These are phyloP conservation scores for Thymelicus sylvestris DNA, from an alignment of 2,888 invertebrate species.

Conservation along the genomic window DNA sequence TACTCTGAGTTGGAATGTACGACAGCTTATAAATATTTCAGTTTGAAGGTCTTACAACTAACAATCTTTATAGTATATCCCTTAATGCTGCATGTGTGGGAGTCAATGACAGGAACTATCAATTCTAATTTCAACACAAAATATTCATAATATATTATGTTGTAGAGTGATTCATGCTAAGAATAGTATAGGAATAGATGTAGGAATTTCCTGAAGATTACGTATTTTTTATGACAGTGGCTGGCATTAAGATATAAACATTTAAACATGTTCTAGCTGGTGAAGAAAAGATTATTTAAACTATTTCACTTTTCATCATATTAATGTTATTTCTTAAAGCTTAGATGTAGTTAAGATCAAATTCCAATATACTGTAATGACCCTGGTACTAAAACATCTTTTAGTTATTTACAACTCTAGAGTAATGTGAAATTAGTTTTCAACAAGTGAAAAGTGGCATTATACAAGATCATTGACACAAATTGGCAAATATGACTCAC, in stretches of 20 bases:
- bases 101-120: conserved; percentile 2
- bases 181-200: background rate
- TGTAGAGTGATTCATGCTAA: background rate
- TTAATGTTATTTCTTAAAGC: no score
- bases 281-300: no score
- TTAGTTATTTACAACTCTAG: background rate
- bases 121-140: conserved; percentile 7
- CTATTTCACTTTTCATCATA: no score
- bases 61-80: background rate
- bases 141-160: conserved; percentile 2
- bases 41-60: conserved; percentile 3
- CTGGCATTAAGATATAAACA: background rate
- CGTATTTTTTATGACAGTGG: background rate
- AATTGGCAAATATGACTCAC: conserved; percentile 3
- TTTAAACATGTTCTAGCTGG: background rate
- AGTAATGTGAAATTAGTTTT: background rate
- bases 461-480: conserved; percentile 5
- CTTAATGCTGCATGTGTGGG: background rate
- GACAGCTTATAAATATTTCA: no score
- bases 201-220: conserved; percentile 3
- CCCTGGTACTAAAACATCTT: background rate
- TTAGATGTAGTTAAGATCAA: no score
- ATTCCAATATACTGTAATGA: no score
- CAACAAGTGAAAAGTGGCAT: background rate
- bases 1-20: no score